Conservation (phyloP, 2,797 vertebrate genomes). For the Aphelocoma californica region DNA sequence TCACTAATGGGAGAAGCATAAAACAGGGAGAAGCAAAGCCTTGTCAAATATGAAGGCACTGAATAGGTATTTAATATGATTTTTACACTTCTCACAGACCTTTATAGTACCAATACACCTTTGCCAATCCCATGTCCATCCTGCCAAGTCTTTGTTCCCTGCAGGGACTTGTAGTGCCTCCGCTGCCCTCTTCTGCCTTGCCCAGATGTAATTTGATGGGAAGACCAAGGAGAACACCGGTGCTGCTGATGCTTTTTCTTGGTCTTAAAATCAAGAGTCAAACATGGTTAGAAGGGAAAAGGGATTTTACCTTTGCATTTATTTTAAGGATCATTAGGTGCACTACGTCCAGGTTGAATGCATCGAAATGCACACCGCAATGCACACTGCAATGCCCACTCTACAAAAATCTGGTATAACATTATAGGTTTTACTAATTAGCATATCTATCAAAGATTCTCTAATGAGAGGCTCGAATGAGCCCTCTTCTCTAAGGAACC, state of each 20-base stretch:
- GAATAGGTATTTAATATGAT: neutral
- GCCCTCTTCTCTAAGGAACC: too few relatives aligned
- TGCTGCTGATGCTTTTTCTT: neutral
- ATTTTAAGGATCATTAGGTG: too few relatives aligned
- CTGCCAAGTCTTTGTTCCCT: neutral
- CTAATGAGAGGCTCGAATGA: too few relatives aligned
- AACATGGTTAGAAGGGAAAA: too few relatives aligned
- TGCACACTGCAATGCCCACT: too few relatives aligned
- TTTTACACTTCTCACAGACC: neutral
- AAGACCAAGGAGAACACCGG: accelerated
- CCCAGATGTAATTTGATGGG: neutral
- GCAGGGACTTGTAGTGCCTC: neutral
- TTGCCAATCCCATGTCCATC: neutral
- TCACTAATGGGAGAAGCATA: neutral
- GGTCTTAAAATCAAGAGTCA: too few relatives aligned
- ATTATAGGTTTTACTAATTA: too few relatives aligned
- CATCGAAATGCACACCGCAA: too few relatives aligned
- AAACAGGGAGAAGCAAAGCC: neutral
- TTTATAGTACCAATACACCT: neutral
- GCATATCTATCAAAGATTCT: too few relatives aligned
- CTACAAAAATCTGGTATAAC: too few relatives aligned
- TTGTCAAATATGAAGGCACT: neutral
- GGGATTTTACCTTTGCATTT: too few relatives aligned
- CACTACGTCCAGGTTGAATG: too few relatives aligned
- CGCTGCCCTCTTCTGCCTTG: neutral